Percentiles rank a stretch among this genome's conserved stretches.
These are phyloP conservation scores for Pterobdella sp. DNA, from an alignment of 2,888 invertebrate genomes.

Conservation along the genomic window DNA sequence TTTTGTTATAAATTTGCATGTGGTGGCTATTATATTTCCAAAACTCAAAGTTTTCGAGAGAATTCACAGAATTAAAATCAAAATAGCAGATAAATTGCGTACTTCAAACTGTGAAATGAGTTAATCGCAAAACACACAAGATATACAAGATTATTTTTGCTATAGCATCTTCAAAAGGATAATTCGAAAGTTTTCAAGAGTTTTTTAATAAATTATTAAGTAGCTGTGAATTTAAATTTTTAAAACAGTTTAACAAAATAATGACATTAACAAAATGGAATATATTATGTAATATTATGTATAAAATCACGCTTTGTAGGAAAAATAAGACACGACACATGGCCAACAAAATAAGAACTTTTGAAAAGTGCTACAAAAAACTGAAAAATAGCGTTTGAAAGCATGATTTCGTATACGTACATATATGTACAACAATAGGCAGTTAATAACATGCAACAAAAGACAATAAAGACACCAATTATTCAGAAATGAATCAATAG, in stretches of 20 bases:
- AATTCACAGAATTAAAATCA: too few species aligned
- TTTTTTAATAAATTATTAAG: background rate
- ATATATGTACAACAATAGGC: background rate
- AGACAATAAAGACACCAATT: background rate
- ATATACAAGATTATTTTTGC: too few species aligned
- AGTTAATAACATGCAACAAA: background rate
- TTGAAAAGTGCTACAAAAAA: background rate
- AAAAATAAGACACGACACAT: conserved; percentile 28
- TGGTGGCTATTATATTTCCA: too few species aligned
- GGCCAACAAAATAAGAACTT: conserved; percentile 20
- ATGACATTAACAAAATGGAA: background rate
- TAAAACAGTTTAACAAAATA: background rate
- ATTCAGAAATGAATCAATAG: too few species aligned
- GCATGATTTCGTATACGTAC: background rate
- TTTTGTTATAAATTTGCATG: too few species aligned
- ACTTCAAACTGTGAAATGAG: too few species aligned
- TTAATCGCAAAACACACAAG: too few species aligned
- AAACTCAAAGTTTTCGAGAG: too few species aligned
- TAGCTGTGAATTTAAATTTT: background rate
- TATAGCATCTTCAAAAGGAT: too few species aligned
- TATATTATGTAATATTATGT: background rate
- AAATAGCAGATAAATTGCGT: too few species aligned
- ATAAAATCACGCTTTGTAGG: conserved; percentile 9
- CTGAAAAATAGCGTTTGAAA: conserved; percentile 13
- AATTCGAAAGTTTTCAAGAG: too few species aligned